Conservation (phyloP, 2,797 vertebrate genomes). For the Lithobates sylvaticus region DNA sequence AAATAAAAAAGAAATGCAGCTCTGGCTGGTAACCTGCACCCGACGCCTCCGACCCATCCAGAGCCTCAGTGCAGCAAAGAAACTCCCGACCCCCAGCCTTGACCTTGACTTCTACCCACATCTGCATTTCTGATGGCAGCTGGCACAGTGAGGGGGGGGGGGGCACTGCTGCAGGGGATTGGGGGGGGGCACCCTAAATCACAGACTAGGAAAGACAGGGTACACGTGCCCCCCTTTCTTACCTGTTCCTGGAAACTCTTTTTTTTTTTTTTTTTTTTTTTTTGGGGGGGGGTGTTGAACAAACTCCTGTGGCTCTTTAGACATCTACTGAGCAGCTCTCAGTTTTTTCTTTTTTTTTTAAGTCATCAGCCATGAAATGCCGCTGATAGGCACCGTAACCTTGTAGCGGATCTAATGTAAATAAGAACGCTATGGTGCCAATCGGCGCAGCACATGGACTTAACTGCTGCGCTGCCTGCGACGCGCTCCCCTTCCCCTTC, state of each 20-base stretch:
- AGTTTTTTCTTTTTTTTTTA: constrained; percentile 68
- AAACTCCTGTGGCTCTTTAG: constrained; percentile 81
- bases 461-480: constrained; percentile 81
- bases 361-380: constrained; percentile 98
- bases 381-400: constrained; percentile 99
- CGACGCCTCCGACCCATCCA: constrained; percentile 61
- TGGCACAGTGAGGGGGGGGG: too few relatives aligned
- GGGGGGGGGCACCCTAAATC: too few relatives aligned
- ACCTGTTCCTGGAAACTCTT: constrained; percentile 88
- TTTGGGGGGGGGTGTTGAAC: constrained; percentile 58
- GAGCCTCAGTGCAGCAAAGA: constrained; percentile 46
- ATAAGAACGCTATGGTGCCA: constrained; percentile 99
- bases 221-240: constrained; percentile 70
- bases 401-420: constrained; percentile 99
- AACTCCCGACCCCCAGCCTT: constrained; percentile 85
- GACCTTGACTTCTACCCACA: constrained; percentile 85
- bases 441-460: constrained; percentile 86
- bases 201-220: too few relatives aligned
- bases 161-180: too few relatives aligned
- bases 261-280: constrained; percentile 52
- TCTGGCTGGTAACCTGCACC: constrained; percentile 85
- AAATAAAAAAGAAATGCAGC: too few relatives aligned
- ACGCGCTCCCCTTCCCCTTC: too few relatives aligned
- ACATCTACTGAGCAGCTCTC: constrained; percentile 81
- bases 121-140: constrained; percentile 65